Base-by-base conservation (phyloP, 2,888 invertebrate species). In the Drosophila sordidapex region DNA sequence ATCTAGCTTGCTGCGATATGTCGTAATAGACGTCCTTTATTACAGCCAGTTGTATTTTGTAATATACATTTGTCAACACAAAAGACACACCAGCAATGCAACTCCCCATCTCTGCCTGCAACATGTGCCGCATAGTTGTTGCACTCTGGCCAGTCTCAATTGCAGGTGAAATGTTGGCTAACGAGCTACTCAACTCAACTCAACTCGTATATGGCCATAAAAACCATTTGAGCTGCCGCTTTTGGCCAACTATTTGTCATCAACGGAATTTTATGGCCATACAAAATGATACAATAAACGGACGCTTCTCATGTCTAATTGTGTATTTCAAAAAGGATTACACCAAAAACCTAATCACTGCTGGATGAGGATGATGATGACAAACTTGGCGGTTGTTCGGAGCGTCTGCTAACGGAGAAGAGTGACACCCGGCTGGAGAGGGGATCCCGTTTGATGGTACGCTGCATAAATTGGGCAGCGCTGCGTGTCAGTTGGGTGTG, bases 31-130 rank as follows among this genome's bases (percentile, higher is more conserved):
- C 80, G 83, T 82, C 79, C 82, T 81, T 72, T 79, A 78, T 74
- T 85, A 82, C 74, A 82, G 83, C 88, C 85, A 85, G 83, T 87
- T 82, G 80, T 80, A 79, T 74, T 76, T 73, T 82, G 82, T 79
- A 80, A 87, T 82, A 85, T 87, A 85, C 87, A 83, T 83, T 87
- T 83, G 87, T 83, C 87, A 83, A 87, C 87, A 82, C 85, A 76
- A 70, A 78, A 81, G 77, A 72, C 81, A 64, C 77, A 61, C 68
- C 38, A 54, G 61, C 71, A 74, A 63, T 66, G 5, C 43, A 21
- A 21, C 21, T 40, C 10, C n/a, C 33, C 25, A 29, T 40, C 40
- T 21, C 11, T 11, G 10, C 2, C 18, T 31, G 43, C 61, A 21
- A 35, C 52, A 53, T 48, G 58, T 66, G 59, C 59, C 49, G 49